A percentile compares a stretch with the other conserved stretches of the same genome.
These are phyloP conservation scores for Ormyrus pomaceus DNA, from an alignment of 2,888 invertebrate species.

Conservation along the genomic window DNA sequence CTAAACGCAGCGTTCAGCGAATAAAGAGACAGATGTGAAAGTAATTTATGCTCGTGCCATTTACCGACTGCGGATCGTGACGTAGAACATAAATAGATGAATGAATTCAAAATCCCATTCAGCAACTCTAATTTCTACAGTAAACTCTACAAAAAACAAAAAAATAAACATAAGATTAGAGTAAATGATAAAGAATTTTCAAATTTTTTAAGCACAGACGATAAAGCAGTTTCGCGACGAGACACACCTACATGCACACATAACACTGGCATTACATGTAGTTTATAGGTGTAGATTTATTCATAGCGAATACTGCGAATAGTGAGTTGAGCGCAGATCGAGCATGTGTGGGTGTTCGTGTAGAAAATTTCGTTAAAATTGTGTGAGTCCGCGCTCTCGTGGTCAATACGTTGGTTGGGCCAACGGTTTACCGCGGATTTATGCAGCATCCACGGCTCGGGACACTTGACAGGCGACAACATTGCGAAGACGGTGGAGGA, in stretches of 20 bases:
- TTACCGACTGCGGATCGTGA: slow-evolving; percentile 1
- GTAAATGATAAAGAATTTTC: no score
- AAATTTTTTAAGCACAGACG: no score
- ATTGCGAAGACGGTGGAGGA: not conserved
- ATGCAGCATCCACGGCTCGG: slow-evolving; percentile 19
- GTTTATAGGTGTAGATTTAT: slow-evolving; percentile 25
- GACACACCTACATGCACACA: not conserved
- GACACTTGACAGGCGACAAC: slow-evolving; percentile 28
- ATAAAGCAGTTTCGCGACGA: no score
- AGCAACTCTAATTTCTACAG: no score
- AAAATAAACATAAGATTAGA: no score
- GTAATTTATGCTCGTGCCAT: no score
- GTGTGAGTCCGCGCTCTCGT: slow-evolving; percentile 12
- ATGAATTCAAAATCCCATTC: no score
- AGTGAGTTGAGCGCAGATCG: not conserved
- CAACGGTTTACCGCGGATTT: slow-evolving; percentile 19
- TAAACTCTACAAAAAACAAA: no score
- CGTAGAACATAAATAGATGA: no score
- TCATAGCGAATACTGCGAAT: not conserved
- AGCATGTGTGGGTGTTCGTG: not conserved
- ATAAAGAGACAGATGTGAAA: no score
- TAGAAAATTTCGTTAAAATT: not conserved
- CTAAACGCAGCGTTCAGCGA: no score
- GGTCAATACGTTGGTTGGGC: slow-evolving; percentile 37
- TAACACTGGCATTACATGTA: no score